These are phyloP conservation scores for Brenthis daphne DNA, from an alignment of 2,888 invertebrate species.

Conservation along the genomic window DNA sequence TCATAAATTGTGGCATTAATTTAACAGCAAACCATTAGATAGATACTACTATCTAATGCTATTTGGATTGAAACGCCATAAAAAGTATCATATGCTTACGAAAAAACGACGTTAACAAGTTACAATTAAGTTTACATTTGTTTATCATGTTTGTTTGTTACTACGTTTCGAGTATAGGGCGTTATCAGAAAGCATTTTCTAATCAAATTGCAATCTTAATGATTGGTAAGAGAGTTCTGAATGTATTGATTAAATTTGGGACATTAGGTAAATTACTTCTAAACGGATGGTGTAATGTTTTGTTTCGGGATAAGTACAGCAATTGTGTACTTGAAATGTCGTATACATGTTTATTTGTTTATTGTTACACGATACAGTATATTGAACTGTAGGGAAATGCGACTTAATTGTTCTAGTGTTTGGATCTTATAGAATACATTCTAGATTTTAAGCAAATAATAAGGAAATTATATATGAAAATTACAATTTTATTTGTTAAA, in stretches of 20 bases:
- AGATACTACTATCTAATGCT: conserved; percentile 75
- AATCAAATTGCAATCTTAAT: conserved; percentile 67
- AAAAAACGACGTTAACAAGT: conserved; percentile 28
- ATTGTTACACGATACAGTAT: not conserved
- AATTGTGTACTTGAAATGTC: conserved; percentile 39
- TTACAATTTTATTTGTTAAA: too few relatives aligned
- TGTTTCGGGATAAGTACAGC: conserved; percentile 53
- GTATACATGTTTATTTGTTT: conserved; percentile 41
- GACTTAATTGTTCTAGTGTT: too few relatives aligned
- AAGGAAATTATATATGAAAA: too few relatives aligned
- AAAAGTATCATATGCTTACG: conserved; percentile 15
- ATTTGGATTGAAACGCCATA: conserved; percentile 26
- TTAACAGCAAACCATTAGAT: conserved; percentile 79
- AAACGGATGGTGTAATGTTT: conserved; percentile 68
- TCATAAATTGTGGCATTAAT: conserved; percentile 81
- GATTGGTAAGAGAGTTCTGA: conserved; percentile 47
- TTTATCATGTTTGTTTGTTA: conserved; percentile 37
- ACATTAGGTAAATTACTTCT: conserved; percentile 75
- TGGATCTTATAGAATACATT: too few relatives aligned
- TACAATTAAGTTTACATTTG: conserved; percentile 42
- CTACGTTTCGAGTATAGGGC: conserved; percentile 25
- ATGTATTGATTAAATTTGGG: conserved; percentile 43
- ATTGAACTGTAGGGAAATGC: not conserved
- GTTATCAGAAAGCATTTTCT: conserved; percentile 35
- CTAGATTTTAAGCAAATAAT: too few relatives aligned